A percentile compares a stretch with the other conserved stretches of the same genome.
Conservation (phyloP, 2,888 invertebrate genomes). For the Calliopum simillimum region DNA sequence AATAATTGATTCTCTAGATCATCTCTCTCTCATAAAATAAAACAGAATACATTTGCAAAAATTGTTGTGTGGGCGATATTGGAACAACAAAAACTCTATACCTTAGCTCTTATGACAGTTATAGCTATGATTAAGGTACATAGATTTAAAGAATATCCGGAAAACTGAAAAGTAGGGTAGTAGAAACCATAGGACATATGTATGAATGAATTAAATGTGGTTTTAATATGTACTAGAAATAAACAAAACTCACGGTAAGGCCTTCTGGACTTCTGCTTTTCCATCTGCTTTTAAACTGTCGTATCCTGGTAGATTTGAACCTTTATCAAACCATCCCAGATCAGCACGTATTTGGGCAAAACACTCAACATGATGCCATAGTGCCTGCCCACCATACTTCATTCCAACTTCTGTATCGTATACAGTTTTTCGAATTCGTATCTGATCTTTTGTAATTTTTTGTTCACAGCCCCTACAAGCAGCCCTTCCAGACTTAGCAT, state of each 20-base stretch:
- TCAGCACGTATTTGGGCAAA: slow-evolving; percentile 81
- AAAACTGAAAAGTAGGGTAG: no score
- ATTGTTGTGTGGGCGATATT: no score
- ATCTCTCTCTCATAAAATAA: no score
- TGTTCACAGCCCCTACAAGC: slow-evolving; percentile 86
- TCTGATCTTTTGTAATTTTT: slow-evolving; percentile 80
- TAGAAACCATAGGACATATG: no score
- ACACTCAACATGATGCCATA: slow-evolving; percentile 94
- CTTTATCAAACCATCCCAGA: slow-evolving; percentile 79
- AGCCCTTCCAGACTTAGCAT: slow-evolving; percentile 86
- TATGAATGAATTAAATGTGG: no score
- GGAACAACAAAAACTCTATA: no score
- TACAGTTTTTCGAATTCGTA: slow-evolving; percentile 86
- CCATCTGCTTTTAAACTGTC: slow-evolving; percentile 78
- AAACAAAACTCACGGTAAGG: slow-evolving; percentile 73
- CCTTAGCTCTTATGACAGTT: no score
- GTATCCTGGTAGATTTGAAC: slow-evolving; percentile 83
- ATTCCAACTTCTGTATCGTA: slow-evolving; percentile 83
- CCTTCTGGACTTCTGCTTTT: slow-evolving; percentile 72
- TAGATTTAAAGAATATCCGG: no score
- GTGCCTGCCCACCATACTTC: slow-evolving; percentile 84
- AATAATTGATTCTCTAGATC: no score
- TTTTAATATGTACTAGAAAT: not conserved
- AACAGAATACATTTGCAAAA: no score
- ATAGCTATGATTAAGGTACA: no score